phyloP scores from a whole-genome alignment of 2,113 vertebrate species.

The Glaucomys volans region DNA sequence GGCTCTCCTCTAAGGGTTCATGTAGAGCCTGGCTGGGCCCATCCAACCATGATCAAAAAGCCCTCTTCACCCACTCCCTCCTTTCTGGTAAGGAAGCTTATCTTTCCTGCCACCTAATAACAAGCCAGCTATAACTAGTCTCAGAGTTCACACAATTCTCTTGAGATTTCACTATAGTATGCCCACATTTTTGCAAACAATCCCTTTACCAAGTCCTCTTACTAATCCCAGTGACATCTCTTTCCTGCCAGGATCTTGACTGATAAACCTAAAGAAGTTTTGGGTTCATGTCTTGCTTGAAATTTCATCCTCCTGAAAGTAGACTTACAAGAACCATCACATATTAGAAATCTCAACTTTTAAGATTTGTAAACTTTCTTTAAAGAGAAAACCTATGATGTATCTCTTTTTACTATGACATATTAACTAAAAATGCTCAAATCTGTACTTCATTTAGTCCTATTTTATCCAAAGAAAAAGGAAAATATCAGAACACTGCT shows the following conservation, averaged over 20 bases:
- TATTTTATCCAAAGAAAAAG: slow-evolving; percentile 53
- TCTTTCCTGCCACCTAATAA: not conserved
- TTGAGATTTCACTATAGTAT: not conserved
- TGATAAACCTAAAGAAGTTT: slow-evolving; percentile 37
- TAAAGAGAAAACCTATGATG: slow-evolving; percentile 32
- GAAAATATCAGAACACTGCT: slow-evolving; percentile 33
- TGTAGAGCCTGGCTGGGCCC: not conserved
- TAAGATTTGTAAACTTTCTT: slow-evolving; percentile 57
- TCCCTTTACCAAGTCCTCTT: slow-evolving; percentile 33
- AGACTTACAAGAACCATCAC: slow-evolving; percentile 17
- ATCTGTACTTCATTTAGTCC: slow-evolving; percentile 43
- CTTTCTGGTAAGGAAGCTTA: not conserved
- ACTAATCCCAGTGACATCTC: slow-evolving; percentile 42
- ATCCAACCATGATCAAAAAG: not conserved
- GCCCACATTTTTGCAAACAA: slow-evolving; percentile 48
- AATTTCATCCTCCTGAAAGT: slow-evolving; percentile 29
- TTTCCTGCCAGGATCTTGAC: slow-evolving; percentile 13
- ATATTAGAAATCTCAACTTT: slow-evolving; percentile 31
- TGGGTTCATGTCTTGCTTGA: slow-evolving; percentile 43
- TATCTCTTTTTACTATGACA: slow-evolving; percentile 21
- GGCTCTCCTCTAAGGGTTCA: not conserved
- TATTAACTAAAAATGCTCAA: slow-evolving; percentile 54
- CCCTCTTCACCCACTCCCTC: not conserved
- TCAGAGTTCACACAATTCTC: not conserved
- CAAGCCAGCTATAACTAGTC: not conserved